Evolutionary conservation across 2,888 invertebrate genomes (phyloP).

Genomic region (Zhuqinia jingwanae): DNA sequence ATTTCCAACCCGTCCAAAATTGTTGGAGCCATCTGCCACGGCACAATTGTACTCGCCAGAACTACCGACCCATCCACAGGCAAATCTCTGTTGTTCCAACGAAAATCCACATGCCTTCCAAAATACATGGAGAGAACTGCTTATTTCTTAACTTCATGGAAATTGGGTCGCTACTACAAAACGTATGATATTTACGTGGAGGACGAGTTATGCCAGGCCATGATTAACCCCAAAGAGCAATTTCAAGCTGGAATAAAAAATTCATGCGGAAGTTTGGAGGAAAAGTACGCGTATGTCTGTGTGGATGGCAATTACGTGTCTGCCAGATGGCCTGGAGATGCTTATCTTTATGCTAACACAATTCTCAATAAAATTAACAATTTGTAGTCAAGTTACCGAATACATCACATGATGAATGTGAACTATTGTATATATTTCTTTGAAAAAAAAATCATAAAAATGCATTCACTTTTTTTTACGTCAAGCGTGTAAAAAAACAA

Average conservation of each 20-base stretch:
- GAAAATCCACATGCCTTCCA: constrained; percentile 75
- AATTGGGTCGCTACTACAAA: constrained; percentile 76
- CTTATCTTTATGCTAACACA: constrained; percentile 71
- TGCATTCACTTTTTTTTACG: no score
- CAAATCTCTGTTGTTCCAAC: constrained; percentile 75
- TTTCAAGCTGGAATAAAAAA: constrained; percentile 73
- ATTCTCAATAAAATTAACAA: constrained; percentile 69
- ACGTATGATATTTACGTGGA: constrained; percentile 77
- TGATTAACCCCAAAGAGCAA: constrained; percentile 72
- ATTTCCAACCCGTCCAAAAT: constrained; percentile 73
- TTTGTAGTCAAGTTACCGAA: constrained; percentile 26
- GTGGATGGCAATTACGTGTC: constrained; percentile 76
- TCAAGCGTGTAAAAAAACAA: no score
- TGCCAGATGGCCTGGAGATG: constrained; percentile 78
- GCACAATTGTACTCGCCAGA: constrained; percentile 74
- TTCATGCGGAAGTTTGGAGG: constrained; percentile 73
- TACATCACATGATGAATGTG: neutral
- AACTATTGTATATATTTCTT: neutral
- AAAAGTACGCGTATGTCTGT: constrained; percentile 76
- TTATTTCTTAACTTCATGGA: constrained; percentile 76
- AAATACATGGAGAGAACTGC: constrained; percentile 78
- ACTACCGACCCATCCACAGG: constrained; percentile 74
- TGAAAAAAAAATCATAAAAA: no score
- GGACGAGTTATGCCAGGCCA: constrained; percentile 72
- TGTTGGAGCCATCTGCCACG: constrained; percentile 77